A percentile compares a stretch with the other conserved stretches of the same genome.
Evolutionary conservation across 2,113 vertebrate species (phyloP).

Genomic region (Lethenteron camtschaticum): DNA sequence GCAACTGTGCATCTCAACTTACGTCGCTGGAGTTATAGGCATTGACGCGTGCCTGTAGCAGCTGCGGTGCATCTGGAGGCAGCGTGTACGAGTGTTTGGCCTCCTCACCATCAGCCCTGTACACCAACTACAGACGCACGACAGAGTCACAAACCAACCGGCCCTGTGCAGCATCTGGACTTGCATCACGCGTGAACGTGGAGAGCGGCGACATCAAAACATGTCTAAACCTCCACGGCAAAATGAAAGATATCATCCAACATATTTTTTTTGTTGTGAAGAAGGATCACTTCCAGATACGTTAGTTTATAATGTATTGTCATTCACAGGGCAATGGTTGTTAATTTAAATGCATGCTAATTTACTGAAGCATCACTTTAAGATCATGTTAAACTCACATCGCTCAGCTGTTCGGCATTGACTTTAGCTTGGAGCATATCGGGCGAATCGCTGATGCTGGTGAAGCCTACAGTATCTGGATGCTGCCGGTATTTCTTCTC

Average conservation of each 20-base stretch:
- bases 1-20: conserved; percentile 12
- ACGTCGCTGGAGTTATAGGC: conserved; percentile 2
- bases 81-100: conserved; percentile 54
- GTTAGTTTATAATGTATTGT: too few relatives aligned
- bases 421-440: conserved; percentile 39
- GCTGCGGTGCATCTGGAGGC: not conserved
- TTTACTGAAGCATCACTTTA: not conserved
- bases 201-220: too few relatives aligned
- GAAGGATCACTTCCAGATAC: too few relatives aligned
- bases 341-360: not conserved
- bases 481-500: conserved; percentile 56
- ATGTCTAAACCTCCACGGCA: too few relatives aligned
- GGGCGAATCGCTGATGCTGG: conserved; percentile 40
- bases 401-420: conserved; percentile 34
- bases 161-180: not conserved
- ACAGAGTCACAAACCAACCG: conserved; percentile 13
- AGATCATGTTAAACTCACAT: conserved; percentile 16
- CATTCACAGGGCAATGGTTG: too few relatives aligned
- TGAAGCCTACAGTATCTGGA: conserved; percentile 40
- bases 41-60: not conserved
- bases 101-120: conserved; percentile 70
- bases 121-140: conserved; percentile 14
- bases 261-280: too few relatives aligned
- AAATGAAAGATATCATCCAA: too few relatives aligned
- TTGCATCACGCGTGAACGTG: too few relatives aligned